Evolutionary conservation across 2,888 invertebrate species (phyloP).

Genomic region (Neoscelio sp.): DNA sequence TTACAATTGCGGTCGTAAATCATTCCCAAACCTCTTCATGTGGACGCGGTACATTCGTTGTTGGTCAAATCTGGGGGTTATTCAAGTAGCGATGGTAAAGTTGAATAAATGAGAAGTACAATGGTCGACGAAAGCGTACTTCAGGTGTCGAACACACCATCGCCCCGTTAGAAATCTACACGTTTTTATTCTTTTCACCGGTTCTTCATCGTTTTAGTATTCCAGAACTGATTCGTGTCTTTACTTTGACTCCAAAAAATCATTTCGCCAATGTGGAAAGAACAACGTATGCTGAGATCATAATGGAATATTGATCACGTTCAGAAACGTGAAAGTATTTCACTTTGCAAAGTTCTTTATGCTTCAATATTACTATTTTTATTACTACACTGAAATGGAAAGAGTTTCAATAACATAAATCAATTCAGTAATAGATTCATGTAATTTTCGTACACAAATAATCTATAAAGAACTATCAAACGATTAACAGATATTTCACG

Average conservation of each 20-base stretch:
- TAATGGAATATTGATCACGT: slow-evolving; percentile 60
- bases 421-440: too few relatives aligned
- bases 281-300: slow-evolving; percentile 43
- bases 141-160: slow-evolving; percentile 41
- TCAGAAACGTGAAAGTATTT: slow-evolving; percentile 55
- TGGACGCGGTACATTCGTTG: slow-evolving; percentile 8
- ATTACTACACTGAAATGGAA: slow-evolving; percentile 9
- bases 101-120: slow-evolving; percentile 27
- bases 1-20: slow-evolving; percentile 45
- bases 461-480: too few relatives aligned
- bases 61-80: slow-evolving; percentile 18
- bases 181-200: slow-evolving; percentile 17
- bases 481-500: too few relatives aligned
- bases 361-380: slow-evolving; percentile 28
- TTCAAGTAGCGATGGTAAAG: slow-evolving; percentile 14
- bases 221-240: slow-evolving; percentile 25
- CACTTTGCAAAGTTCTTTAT: slow-evolving; percentile 2
- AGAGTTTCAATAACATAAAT: too few relatives aligned
- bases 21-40: slow-evolving; percentile 27
- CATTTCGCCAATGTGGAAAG: slow-evolving; percentile 33
- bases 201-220: slow-evolving; percentile 31
- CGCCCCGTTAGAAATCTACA: slow-evolving; percentile 9
- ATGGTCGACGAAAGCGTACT: slow-evolving; percentile 28
- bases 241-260: slow-evolving; percentile 38
- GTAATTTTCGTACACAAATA: too few relatives aligned